Percentiles rank a stretch among this genome's conserved stretches.
Evolutionary conservation across 2,888 invertebrate species (phyloP).

Genomic region (Noctua fimbriata): DNA sequence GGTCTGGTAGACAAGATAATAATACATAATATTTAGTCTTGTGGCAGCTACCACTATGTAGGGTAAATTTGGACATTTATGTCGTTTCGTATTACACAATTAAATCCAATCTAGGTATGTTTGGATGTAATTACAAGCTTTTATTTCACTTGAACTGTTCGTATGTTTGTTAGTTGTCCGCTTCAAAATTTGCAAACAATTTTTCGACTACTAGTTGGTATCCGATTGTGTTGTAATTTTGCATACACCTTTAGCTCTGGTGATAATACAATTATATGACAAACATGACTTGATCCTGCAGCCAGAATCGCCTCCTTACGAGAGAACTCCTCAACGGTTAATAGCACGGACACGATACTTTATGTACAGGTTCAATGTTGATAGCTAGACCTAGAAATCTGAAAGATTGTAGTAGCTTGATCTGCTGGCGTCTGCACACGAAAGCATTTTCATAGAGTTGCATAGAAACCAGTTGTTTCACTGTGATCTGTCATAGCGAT

Average conservation of each 20-base stretch:
- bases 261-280: background rate
- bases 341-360: background rate
- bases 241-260: background rate
- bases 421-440: too few species aligned
- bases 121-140: background rate
- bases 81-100: background rate
- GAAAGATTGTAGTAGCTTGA: too few species aligned
- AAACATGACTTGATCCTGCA: background rate
- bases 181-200: background rate
- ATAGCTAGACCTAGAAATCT: background rate
- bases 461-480: background rate
- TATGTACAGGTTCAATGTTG: background rate
- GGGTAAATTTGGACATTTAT: background rate
- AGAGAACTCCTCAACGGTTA: background rate
- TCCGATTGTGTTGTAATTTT: background rate
- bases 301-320: background rate
- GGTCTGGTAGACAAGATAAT: constrained; percentile 41
- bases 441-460: background rate
- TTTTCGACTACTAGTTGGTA: background rate
- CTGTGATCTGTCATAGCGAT: background rate
- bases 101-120: background rate
- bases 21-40: constrained; percentile 18
- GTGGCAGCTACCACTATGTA: background rate
- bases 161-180: background rate
- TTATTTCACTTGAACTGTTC: too few species aligned